These are phyloP conservation scores for Porites lutea DNA, from an alignment of 64 coral and sea anemone species.

Conservation along the genomic window DNA sequence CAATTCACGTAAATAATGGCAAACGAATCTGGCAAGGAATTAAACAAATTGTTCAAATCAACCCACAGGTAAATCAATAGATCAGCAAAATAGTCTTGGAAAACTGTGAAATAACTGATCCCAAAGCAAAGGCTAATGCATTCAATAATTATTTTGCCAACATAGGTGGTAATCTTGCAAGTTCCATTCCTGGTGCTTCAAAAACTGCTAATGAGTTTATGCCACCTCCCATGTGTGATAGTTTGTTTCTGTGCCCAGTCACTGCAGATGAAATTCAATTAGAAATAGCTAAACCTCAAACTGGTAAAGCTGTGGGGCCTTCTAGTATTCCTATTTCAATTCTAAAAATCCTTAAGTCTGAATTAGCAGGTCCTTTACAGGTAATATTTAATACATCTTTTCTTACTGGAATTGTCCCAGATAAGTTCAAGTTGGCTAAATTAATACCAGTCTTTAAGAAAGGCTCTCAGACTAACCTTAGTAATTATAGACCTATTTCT, in stretches of 20 bases:
- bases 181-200: no score
- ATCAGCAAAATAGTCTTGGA: not conserved
- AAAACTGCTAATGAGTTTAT: no score
- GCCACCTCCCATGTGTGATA: not conserved
- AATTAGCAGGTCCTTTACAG: not conserved
- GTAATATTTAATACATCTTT: slow-evolving; percentile 5
- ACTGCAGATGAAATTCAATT: not conserved
- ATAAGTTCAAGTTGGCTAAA: not conserved
- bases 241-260: not conserved
- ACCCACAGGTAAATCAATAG: not conserved
- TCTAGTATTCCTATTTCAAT: no score
- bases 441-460: not conserved
- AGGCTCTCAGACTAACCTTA: not conserved
- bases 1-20: not conserved
- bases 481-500: no score
- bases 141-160: not conserved
- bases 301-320: no score
- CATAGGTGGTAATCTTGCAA: not conserved
- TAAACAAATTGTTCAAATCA: not conserved
- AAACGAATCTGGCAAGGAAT: slow-evolving; percentile 4
- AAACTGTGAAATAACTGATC: not conserved
- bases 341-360: not conserved
- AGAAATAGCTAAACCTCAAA: no score
- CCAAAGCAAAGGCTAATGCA: not conserved
- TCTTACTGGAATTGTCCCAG: not conserved